phyloP scores from a whole-genome alignment of 2,113 vertebrate genomes.

The Pachypanchax playfairii region DNA sequence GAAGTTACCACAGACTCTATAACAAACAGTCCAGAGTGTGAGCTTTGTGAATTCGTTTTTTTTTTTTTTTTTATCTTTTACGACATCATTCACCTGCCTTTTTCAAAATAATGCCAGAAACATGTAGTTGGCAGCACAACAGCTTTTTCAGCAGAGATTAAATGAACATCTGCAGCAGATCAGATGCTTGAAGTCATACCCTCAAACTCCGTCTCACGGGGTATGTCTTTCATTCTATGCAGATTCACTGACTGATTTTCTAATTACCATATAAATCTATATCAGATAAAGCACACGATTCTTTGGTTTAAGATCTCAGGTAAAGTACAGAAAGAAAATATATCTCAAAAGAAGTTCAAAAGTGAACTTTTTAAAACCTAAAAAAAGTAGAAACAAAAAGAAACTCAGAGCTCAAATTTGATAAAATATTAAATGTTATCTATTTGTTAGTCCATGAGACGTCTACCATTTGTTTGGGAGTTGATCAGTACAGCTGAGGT shows the following conservation, averaged over 20 bases:
- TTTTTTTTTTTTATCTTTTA: conserved; percentile 36
- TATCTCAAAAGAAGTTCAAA: too few species aligned
- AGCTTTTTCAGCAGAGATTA: neutral
- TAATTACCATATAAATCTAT: neutral
- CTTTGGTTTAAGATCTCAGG: neutral
- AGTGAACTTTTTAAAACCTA: neutral
- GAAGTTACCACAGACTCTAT: neutral
- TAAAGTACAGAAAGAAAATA: neutral
- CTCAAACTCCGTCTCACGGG: neutral
- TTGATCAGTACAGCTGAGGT: neutral
- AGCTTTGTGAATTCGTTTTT: conserved; percentile 39
- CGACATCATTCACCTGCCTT: conserved; percentile 15
- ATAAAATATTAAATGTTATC: neutral
- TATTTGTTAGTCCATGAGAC: neutral
- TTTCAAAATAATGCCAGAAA: conserved; percentile 26
- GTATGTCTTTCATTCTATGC: neutral
- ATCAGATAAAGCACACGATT: neutral
- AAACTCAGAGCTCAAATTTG: neutral
- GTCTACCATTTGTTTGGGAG: too few species aligned
- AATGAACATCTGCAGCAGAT: conserved; percentile 17
- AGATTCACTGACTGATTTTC: neutral
- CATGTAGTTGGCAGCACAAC: conserved; percentile 35
- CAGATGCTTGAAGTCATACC: neutral
- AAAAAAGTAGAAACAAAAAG: neutral
- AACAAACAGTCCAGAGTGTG: conserved; percentile 30